Percentiles rank a stretch among this genome's conserved stretches.
phyloP scores from a whole-genome alignment of 1,140 invertebrate species.

The Heliconius nattereri region DNA sequence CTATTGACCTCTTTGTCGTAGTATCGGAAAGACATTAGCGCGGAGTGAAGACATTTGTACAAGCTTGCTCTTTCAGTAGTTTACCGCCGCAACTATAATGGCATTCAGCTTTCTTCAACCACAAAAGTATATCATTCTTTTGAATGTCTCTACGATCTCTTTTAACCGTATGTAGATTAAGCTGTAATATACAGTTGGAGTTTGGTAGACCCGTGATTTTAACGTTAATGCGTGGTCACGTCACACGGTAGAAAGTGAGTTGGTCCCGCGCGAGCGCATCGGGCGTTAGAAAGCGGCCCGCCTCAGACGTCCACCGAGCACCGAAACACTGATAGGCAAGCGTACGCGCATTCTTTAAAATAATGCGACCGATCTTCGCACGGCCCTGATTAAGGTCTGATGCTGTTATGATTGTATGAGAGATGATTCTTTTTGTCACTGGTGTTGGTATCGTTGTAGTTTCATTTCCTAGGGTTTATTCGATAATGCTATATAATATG shows the following conservation, averaged over 20 bases:
- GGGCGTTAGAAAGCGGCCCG: slow-evolving; percentile 70
- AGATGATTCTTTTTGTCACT: too few relatives aligned
- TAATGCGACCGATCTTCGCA: slow-evolving; percentile 6
- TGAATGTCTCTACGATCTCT: background rate
- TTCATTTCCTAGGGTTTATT: too few relatives aligned
- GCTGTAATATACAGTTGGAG: background rate
- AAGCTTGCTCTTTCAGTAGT: slow-evolving; percentile 18
- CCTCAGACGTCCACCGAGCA: slow-evolving; percentile 44
- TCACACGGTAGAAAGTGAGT: slow-evolving; percentile 76
- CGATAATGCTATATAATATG: background rate
- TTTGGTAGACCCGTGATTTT: slow-evolving; percentile 16
- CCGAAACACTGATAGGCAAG: slow-evolving; percentile 35
- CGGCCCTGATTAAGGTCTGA: background rate
- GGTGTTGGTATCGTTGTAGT: too few relatives aligned
- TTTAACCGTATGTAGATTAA: slow-evolving; percentile 3
- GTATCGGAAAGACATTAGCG: slow-evolving; percentile 24
- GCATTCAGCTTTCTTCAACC: background rate
- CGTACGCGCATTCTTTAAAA: slow-evolving; percentile 51
- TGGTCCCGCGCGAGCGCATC: slow-evolving; percentile 67
- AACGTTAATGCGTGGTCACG: slow-evolving; percentile 43
- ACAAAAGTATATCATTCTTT: background rate
- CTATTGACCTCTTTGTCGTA: slow-evolving; percentile 39
- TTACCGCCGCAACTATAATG: background rate
- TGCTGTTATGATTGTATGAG: background rate
- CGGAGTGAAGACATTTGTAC: slow-evolving; percentile 15